Evolutionary conservation across 1,140 invertebrate species (phyloP), one percentile per base, ranked within the genome.

Genomic region (Rhizoglyphus robini): DNA sequence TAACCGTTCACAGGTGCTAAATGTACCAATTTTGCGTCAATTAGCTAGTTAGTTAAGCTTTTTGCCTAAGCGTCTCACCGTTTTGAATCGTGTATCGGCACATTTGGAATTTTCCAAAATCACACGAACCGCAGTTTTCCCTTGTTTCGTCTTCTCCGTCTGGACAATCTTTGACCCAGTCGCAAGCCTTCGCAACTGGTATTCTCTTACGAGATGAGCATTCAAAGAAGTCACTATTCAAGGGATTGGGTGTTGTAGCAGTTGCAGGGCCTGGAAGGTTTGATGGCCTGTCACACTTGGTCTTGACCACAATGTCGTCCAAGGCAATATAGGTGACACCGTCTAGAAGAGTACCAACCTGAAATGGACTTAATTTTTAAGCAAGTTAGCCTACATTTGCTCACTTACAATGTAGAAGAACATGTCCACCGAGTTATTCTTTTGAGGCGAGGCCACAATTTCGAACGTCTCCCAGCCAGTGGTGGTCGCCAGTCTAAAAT

Each of bases 321-420:
- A 51, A 25, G 3, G 3, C 32, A 34, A 60, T 34, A 46, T 60
- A 34, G n/a, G 58, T 3, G 31, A 2, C 2, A 3, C 1, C 15
- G 27, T 29, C n/a, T 20, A 3, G 3, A 34, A 13, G 8, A 11
- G 48, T 51, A 20, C 15, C 58, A 60, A 46, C 32, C 58, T 46
- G n/a, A 27, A 29, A 46, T 3, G 31, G 13, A 46, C 23, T 34
- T 27, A 34, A 2, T 27, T 32, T 18, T 27, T 32, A n/a, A 46
- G 13, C 36, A 3, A 60, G 29, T n/a, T 25, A 23, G 15, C 2
- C 3, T 20, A n/a, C 23, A 51, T 27, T 32, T n/a, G n/a, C n/a
- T n/a, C n/a, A n/a, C n/a, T 46, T 3, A 62, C 70, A 47, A 75
- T 72, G 67, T 76, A 75, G 69, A 75, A 77, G 4, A 70, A 27